Conservation (phyloP, 2,113 vertebrate species). For the Turdus rufiventris region DNA sequence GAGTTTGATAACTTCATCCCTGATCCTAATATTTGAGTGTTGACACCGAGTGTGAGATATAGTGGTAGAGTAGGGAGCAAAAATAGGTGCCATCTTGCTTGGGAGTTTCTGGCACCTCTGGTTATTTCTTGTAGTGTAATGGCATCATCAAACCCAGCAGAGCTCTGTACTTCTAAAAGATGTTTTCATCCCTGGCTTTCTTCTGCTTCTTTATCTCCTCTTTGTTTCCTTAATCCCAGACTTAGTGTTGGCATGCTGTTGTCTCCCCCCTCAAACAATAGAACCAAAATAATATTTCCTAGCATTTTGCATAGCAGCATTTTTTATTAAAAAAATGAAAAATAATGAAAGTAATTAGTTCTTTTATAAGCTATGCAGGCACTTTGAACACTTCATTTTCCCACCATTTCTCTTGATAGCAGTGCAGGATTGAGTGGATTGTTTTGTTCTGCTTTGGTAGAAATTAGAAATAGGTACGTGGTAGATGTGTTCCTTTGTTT, state of each 20-base stretch:
- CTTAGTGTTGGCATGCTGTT: neutral
- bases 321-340: neutral
- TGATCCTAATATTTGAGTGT: neutral
- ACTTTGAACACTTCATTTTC: neutral
- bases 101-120: neutral
- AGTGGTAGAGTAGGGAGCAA: neutral
- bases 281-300: neutral
- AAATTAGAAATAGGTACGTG: neutral
- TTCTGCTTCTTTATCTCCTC: neutral
- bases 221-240: neutral
- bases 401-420: neutral
- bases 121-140: neutral
- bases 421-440: neutral
- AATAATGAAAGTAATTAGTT: neutral
- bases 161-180: neutral
- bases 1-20: neutral
- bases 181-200: neutral
- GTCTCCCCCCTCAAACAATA: neutral
- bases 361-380: neutral
- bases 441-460: neutral
- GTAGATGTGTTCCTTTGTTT: neutral
- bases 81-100: neutral
- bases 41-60: neutral
- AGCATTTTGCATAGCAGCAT: neutral
- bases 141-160: neutral